Conservation (phyloP, 30 jellyfish, hydroid and myxozoan species). For the Chironex yamaguchii region DNA sequence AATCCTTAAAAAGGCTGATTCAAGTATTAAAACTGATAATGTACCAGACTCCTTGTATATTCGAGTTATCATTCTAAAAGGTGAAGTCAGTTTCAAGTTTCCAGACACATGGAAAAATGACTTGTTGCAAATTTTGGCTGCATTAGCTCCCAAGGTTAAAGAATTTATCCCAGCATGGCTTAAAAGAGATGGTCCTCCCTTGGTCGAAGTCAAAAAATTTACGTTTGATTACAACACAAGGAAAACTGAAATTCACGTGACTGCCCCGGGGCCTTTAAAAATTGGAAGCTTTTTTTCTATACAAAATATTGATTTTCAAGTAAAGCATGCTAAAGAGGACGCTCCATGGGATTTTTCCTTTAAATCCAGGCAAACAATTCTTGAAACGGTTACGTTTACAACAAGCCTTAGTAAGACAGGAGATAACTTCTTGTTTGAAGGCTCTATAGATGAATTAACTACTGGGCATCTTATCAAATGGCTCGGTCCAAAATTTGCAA, state of each 20-base stretch:
- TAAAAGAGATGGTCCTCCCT: conserved; percentile 69
- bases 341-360: conserved; percentile 71
- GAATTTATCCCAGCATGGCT: conserved; percentile 70
- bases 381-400: conserved; percentile 25
- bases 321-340: conserved; percentile 59
- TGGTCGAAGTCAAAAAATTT: conserved; percentile 58
- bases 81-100: conserved; percentile 60
- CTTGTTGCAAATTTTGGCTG: conserved; percentile 64
- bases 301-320: conserved; percentile 49
- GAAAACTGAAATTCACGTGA: conserved; percentile 51
- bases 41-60: conserved; percentile 67
- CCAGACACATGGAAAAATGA: conserved; percentile 78
- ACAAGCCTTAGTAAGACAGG: conserved; percentile 62
- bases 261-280: conserved; percentile 51
- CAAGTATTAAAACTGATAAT: conserved; percentile 33
- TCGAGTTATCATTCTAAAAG: conserved; percentile 39
- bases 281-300: conserved; percentile 59
- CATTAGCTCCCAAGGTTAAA: conserved; percentile 74
- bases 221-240: conserved; percentile 59
- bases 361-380: conserved; percentile 58
- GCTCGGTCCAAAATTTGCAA: conserved; percentile 53
- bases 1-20: conserved; percentile 56
- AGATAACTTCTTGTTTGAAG: conserved; percentile 46
- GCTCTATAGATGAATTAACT: conserved; percentile 43
- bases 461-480: conserved; percentile 69